Evolutionary conservation across 1,140 invertebrate genomes (phyloP), one percentile per base, ranked within the genome.

Genomic region (Euura lappo): DNA sequence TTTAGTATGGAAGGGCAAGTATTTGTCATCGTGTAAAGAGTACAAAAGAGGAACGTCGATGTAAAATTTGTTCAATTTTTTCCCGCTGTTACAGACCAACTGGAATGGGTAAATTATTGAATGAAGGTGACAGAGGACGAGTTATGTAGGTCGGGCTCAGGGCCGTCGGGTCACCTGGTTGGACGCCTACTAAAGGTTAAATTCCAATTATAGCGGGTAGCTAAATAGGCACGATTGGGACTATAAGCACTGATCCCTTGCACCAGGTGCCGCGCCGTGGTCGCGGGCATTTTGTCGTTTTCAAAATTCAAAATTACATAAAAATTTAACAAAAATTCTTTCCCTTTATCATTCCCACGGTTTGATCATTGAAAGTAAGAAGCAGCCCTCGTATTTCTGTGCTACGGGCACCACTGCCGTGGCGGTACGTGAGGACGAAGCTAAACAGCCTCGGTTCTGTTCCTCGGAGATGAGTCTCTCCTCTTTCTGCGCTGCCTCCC

Each of bases 141-240:
- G 60, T 73, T 76, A 80, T 78, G 45, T 80, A 76, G 77, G 79
- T 80, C 77, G 70, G 11, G 28, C 11, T 43, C 79, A 80, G 76
- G 70, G n/a, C 13, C 42, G 67, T 68, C 67, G 72, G 76, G 74
- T 80, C 70, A 72, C 71, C 68, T 72, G 46, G 10, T 79, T 70
- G 71, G 71, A 73, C 68, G 46, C 71, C 71, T 68, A 68, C 72
- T 74, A 80, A 83, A 84, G 81, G 80, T 83, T 82, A 80, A 77
- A 80, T 72, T 81, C 79, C 81, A 84, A 82, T 84, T 82, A 81
- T 82, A 82, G 77, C 76, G 47, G 68, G 68, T 46, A 64, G 64
- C 44, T 45, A 68, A 70, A 74, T 60, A 60, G 51, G 51, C 51
- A n/a, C 51, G 51, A 60, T 60, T 60, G 6, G 4, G 51, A n/a